A percentile compares a stretch with the other conserved stretches of the same genome.
Evolutionary conservation across 2,888 invertebrate genomes (phyloP).

Genomic region (Catonia carolina): DNA sequence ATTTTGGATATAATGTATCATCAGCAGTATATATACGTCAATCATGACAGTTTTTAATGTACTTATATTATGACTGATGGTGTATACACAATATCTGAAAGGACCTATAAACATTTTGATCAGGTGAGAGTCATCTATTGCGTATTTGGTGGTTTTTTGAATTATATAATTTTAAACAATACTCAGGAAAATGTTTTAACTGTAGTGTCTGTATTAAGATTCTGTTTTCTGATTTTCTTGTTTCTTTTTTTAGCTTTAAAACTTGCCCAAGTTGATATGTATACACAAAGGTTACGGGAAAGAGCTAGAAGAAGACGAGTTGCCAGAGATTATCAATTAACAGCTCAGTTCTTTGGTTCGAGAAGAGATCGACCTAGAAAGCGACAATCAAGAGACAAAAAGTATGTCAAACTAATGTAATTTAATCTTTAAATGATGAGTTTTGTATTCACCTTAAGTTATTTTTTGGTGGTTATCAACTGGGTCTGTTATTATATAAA

Average conservation of each 20-base stretch:
- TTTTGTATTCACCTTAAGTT: slow-evolving; percentile 8
- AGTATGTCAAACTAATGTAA: no score
- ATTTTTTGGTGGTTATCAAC: slow-evolving; percentile 9
- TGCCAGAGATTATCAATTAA: slow-evolving; percentile 83
- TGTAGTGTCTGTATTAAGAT: not conserved
- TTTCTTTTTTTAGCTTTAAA: slow-evolving; percentile 65
- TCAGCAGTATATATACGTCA: no score
- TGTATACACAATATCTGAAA: no score
- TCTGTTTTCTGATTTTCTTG: not conserved
- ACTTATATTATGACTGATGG: no score
- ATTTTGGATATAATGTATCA: no score
- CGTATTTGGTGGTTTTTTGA: no score
- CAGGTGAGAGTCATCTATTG: no score
- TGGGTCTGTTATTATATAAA: slow-evolving; percentile 1
- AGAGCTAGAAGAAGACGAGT: slow-evolving; percentile 82
- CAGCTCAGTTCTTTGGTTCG: slow-evolving; percentile 69
- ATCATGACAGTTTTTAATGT: no score
- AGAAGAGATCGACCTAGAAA: slow-evolving; percentile 41
- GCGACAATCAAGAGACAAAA: slow-evolving; percentile 71
- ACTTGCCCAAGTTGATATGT: slow-evolving; percentile 88
- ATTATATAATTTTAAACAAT: no score
- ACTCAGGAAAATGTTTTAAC: not conserved
- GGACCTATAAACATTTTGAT: no score
- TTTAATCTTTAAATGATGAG: slow-evolving; percentile 8
- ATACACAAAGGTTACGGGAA: slow-evolving; percentile 74